Evolutionary conservation across 1,140 invertebrate species (phyloP).

Genomic region (Euwallacea similis): DNA sequence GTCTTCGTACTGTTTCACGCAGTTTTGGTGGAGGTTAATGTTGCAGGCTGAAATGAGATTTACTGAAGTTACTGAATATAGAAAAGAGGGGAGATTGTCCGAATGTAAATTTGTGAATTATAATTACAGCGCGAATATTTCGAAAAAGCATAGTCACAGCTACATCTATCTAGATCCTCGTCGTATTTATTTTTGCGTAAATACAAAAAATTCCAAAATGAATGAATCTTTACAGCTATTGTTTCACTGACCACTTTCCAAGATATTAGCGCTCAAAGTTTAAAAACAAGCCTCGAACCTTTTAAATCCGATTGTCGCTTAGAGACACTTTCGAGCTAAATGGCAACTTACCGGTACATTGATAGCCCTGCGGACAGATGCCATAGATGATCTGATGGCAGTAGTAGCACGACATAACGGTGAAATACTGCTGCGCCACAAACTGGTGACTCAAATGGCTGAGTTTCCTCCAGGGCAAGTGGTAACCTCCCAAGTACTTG

Average conservation of each 20-base stretch:
- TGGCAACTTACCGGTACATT: conserved; percentile 72
- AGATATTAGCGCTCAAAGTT: conserved; percentile 21
- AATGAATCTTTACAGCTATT: too few relatives aligned
- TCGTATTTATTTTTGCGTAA: too few relatives aligned
- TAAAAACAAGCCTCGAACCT: background rate
- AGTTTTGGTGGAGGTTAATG: conserved; percentile 84
- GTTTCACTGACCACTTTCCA: background rate
- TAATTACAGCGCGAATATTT: background rate
- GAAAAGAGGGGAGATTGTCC: too few relatives aligned
- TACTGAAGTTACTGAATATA: too few relatives aligned
- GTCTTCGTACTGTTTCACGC: conserved; percentile 81
- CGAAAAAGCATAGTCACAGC: background rate
- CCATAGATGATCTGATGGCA: conserved; percentile 92
- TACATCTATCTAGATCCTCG: too few relatives aligned
- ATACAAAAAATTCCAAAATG: too few relatives aligned
- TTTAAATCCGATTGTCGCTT: too few relatives aligned
- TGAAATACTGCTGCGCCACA: conserved; percentile 83
- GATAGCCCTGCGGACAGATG: conserved; percentile 90
- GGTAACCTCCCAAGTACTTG: conserved; percentile 61
- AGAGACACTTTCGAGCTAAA: background rate
- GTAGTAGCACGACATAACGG: conserved; percentile 88
- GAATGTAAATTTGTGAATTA: too few relatives aligned
- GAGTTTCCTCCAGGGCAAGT: conserved; percentile 59
- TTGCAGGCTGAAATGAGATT: conserved; percentile 72
- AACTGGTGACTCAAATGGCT: conserved; percentile 87